These are phyloP conservation scores for Sarcophaga carnaria DNA, from an alignment of 2,888 invertebrate species.

Conservation along the genomic window DNA sequence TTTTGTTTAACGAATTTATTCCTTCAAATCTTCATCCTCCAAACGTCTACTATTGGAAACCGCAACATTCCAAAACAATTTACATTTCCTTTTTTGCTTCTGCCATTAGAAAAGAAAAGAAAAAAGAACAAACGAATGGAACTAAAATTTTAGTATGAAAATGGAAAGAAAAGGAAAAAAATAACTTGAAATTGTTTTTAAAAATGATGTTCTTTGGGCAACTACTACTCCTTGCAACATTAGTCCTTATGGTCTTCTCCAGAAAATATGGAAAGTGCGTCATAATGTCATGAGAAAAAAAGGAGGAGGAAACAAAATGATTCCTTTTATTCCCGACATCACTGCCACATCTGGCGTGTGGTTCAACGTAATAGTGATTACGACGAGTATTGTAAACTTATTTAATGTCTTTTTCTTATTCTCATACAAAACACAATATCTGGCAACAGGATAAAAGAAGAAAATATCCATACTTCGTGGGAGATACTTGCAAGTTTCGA, in stretches of 20 bases:
- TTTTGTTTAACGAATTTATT: neutral
- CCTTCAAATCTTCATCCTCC: neutral
- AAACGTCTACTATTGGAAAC: neutral
- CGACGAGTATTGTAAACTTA: constrained; percentile 28
- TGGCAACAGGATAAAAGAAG: neutral
- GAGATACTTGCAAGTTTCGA: constrained; percentile 23
- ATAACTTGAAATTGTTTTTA: constrained; percentile 16
- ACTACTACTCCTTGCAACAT: neutral
- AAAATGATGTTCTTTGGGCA: constrained; percentile 14
- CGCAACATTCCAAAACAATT: constrained; percentile 10
- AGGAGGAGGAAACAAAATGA: neutral
- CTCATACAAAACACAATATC: neutral
- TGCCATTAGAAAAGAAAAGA: no score
- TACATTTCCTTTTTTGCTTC: neutral
- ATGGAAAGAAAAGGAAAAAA: neutral
- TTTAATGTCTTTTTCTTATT: constrained; percentile 12
- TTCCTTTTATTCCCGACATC: neutral
- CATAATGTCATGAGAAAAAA: constrained; percentile 20
- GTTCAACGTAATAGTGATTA: constrained; percentile 39
- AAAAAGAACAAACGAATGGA: no score
- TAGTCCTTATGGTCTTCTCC: constrained; percentile 45
- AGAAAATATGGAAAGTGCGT: constrained; percentile 49
- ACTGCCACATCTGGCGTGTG: constrained; percentile 30
- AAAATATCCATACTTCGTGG: constrained; percentile 3
- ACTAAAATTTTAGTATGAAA: neutral